Conservation (phyloP, 2,113 vertebrate species). For the Pogonocichla stellata region DNA sequence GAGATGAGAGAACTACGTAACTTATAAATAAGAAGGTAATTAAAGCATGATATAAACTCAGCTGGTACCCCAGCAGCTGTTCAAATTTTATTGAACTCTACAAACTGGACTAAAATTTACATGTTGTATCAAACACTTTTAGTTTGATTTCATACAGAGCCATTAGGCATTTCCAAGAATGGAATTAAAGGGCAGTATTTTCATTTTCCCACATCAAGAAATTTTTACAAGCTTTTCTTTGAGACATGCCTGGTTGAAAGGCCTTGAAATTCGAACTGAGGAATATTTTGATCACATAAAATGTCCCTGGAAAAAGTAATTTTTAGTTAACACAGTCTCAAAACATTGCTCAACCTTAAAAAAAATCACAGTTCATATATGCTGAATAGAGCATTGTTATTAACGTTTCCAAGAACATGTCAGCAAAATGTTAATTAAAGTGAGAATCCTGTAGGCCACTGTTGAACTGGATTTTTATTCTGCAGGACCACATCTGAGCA, state of each 20-base stretch:
- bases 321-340: background rate
- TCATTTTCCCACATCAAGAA: background rate
- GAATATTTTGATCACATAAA: background rate
- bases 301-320: background rate
- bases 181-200: background rate
- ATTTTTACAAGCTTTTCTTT: background rate
- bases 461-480: background rate
- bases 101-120: background rate
- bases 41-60: background rate
- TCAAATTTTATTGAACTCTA: background rate
- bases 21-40: background rate
- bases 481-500: background rate
- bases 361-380: background rate
- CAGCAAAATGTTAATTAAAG: background rate
- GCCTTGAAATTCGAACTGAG: background rate
- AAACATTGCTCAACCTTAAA: background rate
- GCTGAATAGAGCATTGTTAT: background rate
- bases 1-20: background rate
- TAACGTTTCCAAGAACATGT: background rate
- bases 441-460: background rate
- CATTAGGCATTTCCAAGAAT: background rate
- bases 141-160: background rate
- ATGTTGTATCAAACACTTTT: background rate
- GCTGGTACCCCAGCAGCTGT: background rate
- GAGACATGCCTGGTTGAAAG: background rate